Conservation (phyloP, 1,140 invertebrate species). For the Euglossa dilemma region DNA sequence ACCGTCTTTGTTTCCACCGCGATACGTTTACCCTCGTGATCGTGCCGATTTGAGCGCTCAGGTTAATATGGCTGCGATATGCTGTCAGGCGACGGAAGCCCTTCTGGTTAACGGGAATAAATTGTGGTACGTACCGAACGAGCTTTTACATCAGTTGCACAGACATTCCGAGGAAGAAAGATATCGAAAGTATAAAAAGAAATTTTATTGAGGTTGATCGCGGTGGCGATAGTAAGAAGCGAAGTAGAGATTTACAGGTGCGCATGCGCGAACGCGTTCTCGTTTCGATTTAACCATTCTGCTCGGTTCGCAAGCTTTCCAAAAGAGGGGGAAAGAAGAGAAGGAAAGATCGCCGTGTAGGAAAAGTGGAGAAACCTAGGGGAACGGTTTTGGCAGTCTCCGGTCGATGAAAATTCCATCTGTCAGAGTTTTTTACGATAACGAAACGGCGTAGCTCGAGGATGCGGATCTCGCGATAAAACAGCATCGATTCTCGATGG, state of each 20-base stretch:
- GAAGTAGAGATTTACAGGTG: background rate
- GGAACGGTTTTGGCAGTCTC: too few relatives aligned
- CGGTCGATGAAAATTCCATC: too few relatives aligned
- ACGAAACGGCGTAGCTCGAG: too few relatives aligned
- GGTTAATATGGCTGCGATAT: constrained; percentile 91
- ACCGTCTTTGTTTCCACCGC: constrained; percentile 93
- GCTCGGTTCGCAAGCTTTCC: too few relatives aligned
- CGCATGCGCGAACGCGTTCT: background rate
- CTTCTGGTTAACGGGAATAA: constrained; percentile 88
- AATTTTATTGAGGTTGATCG: constrained; percentile 64
- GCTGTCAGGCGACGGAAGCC: constrained; percentile 90
- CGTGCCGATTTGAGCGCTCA: constrained; percentile 85
- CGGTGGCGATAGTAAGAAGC: background rate
- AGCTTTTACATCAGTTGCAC: constrained; percentile 87
- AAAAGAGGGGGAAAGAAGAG: too few relatives aligned
- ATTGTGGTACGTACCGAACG: constrained; percentile 90
- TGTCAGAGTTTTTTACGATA: too few relatives aligned
- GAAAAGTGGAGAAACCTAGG: too few relatives aligned
- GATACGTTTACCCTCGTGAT: constrained; percentile 84
- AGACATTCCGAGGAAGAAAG: constrained; percentile 84
- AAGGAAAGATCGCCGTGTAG: too few relatives aligned
- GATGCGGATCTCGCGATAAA: too few relatives aligned
- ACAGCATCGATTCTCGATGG: too few relatives aligned
- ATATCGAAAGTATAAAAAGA: constrained; percentile 80
- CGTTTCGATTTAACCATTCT: too few relatives aligned